A percentile compares a stretch with the other conserved stretches of the same genome.
Evolutionary conservation across 2,888 invertebrate genomes (phyloP).

Genomic region (Drosophila bunnanda): DNA sequence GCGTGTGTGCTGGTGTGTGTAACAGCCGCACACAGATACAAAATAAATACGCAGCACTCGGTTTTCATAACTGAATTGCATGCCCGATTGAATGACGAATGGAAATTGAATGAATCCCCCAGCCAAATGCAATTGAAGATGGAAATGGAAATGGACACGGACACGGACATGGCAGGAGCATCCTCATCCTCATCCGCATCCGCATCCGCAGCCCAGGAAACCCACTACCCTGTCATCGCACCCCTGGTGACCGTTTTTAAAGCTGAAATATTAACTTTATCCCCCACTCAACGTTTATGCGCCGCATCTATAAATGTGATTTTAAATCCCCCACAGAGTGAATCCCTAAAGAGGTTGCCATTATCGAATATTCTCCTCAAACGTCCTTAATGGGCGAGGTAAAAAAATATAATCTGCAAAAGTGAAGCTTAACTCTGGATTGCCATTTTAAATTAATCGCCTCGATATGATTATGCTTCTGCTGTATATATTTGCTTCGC

Average conservation of each 20-base stretch:
- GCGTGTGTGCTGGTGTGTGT: neutral
- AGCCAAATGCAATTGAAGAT: slow-evolving; percentile 71
- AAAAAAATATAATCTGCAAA: slow-evolving; percentile 1
- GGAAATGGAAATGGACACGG: slow-evolving; percentile 40
- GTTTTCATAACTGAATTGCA: slow-evolving; percentile 68
- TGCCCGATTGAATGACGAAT: slow-evolving; percentile 60
- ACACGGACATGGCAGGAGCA: slow-evolving; percentile 9
- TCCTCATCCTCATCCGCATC: slow-evolving; percentile 3
- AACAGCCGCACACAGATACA: slow-evolving; percentile 34
- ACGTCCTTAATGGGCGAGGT: neutral
- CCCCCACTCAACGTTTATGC: slow-evolving; percentile 33
- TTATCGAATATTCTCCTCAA: slow-evolving; percentile 14
- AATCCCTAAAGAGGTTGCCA: slow-evolving; percentile 12
- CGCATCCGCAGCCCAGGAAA: neutral
- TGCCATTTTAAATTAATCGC: slow-evolving; percentile 10
- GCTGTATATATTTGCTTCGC: neutral
- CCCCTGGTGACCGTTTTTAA: slow-evolving; percentile 30
- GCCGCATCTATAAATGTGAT: slow-evolving; percentile 26
- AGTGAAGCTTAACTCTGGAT: slow-evolving; percentile 6
- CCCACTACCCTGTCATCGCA: neutral
- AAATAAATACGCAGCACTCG: slow-evolving; percentile 58
- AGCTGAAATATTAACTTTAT: slow-evolving; percentile 47
- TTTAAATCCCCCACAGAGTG: slow-evolving; percentile 28
- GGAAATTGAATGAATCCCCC: slow-evolving; percentile 57
- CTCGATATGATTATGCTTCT: neutral